These are phyloP conservation scores for Platynereis dumerilii DNA, from an alignment of 2,888 invertebrate genomes.

Conservation along the genomic window DNA sequence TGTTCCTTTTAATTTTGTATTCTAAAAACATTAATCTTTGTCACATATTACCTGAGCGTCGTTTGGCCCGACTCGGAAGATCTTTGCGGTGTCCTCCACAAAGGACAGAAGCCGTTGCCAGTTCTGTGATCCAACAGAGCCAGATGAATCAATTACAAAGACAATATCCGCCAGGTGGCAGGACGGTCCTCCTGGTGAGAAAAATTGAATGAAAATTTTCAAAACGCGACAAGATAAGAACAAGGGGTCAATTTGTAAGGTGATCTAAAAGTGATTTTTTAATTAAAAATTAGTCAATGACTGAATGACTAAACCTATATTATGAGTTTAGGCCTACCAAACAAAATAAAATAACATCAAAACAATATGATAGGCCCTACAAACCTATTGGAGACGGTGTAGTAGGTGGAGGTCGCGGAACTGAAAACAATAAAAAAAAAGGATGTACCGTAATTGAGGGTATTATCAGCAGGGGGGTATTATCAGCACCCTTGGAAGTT, in stretches of 20 bases:
- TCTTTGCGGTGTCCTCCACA: slow-evolving; percentile 5
- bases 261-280: neutral
- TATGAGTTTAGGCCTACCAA: no score
- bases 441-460: no score
- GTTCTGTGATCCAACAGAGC: neutral
- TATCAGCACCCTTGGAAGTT: no score
- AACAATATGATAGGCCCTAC: neutral
- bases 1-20: no score
- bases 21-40: no score
- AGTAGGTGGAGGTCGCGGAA: neutral
- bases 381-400: neutral
- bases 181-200: no score
- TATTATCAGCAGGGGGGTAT: no score
- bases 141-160: slow-evolving; percentile 17
- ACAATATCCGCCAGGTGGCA: slow-evolving; percentile 16
- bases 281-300: neutral
- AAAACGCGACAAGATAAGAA: no score
- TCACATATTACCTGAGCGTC: slow-evolving; percentile 18
- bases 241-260: neutral
- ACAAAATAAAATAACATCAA: no score
- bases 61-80: slow-evolving; percentile 2
- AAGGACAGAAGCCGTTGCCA: slow-evolving; percentile 9
- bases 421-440: slow-evolving; percentile 1
- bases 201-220: no score
- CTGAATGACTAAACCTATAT: no score